Percentiles rank a stretch among this genome's conserved stretches.
These are phyloP conservation scores for Dasypolia templi DNA, from an alignment of 2,888 invertebrate genomes.

Conservation along the genomic window DNA sequence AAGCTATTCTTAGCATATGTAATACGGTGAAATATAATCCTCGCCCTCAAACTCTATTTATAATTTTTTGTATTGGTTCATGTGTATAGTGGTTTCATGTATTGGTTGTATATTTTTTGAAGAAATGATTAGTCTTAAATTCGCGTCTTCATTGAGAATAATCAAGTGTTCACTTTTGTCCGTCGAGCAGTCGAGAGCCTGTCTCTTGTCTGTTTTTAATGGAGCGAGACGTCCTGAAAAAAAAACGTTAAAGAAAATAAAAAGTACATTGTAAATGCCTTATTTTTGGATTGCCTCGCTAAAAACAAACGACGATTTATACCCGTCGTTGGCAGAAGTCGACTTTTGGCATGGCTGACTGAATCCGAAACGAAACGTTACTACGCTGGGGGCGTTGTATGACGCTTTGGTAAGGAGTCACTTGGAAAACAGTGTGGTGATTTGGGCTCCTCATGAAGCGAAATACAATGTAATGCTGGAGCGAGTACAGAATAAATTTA, in stretches of 20 bases:
- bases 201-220: conserved; percentile 78
- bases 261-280: conserved; percentile 72
- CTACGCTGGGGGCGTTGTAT: no score
- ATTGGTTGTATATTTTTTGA: not conserved
- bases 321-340: conserved; percentile 66
- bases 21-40: not conserved
- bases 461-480: no score
- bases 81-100: no score
- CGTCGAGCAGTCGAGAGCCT: conserved; percentile 73
- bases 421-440: no score
- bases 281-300: conserved; percentile 69
- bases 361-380: no score
- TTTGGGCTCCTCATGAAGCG: no score
- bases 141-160: conserved; percentile 71
- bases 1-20: not conserved
- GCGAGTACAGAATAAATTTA: no score
- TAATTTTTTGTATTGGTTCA: no score
- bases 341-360: not conserved
- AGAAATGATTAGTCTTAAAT: not conserved
- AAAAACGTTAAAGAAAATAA: conserved; percentile 76
- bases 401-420: no score
- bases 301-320: conserved; percentile 72
- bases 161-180: conserved; percentile 75
- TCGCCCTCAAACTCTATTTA: not conserved
- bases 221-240: conserved; percentile 67